Conservation (phyloP, 2,888 invertebrate species). For the Thera britannica region DNA sequence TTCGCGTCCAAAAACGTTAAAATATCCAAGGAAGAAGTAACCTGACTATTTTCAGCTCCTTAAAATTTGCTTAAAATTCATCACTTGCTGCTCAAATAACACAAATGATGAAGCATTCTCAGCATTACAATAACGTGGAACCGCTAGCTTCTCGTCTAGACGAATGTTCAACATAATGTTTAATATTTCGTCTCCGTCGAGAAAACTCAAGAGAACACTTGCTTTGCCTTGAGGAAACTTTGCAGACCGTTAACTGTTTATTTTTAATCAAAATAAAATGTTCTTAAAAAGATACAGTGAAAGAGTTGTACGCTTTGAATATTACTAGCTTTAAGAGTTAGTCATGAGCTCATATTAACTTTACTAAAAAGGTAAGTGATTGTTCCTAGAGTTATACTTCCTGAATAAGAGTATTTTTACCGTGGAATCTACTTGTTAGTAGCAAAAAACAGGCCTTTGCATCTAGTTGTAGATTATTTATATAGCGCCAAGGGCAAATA, state of each 20-base stretch:
- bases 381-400: neutral
- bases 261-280: conserved; percentile 25
- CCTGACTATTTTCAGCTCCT: no score
- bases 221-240: conserved; percentile 60
- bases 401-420: neutral
- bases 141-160: conserved; percentile 54
- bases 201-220: conserved; percentile 37
- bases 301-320: neutral
- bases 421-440: neutral
- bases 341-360: neutral
- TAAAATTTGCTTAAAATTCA: no score
- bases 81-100: neutral
- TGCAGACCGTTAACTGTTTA: conserved; percentile 46
- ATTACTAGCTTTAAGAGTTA: neutral
- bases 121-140: conserved; percentile 3
- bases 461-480: no score
- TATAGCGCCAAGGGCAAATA: no score
- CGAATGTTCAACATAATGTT: conserved; percentile 59
- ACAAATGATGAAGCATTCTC: neutral
- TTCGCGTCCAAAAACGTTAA: no score
- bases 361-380: no score
- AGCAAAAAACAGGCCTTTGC: no score
- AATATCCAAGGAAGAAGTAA: no score
- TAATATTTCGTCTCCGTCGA: conserved; percentile 54
- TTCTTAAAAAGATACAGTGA: conserved; percentile 4